These are phyloP conservation scores for Selenia dentaria DNA, from an alignment of 2,888 invertebrate genomes.

Conservation along the genomic window DNA sequence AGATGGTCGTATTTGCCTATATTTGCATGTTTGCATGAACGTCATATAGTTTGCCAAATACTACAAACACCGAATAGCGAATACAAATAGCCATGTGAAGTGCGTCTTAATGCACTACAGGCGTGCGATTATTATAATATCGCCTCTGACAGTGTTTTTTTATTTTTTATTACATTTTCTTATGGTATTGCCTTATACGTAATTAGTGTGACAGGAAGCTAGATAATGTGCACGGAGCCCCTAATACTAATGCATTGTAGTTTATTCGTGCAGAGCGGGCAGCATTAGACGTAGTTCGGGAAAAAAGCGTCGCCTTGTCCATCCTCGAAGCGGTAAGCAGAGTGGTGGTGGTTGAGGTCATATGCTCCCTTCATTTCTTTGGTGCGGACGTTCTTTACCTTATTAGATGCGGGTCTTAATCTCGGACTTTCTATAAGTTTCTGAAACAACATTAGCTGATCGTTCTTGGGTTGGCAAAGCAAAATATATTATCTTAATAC, in stretches of 20 bases:
- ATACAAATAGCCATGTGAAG: no score
- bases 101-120: no score
- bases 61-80: no score
- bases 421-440: conserved; percentile 50
- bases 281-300: conserved; percentile 52
- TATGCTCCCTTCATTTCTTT: conserved; percentile 43
- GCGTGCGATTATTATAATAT: no score
- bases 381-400: conserved; percentile 35
- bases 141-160: no score
- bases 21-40: no score
- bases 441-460: conserved; percentile 55
- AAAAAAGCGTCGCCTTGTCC: conserved; percentile 54
- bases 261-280: neutral
- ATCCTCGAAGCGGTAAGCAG: conserved; percentile 55
- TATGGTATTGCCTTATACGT: no score
- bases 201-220: no score
- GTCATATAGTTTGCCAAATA: no score
- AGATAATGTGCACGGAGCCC: neutral
- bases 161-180: no score
- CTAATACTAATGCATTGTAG: conserved; percentile 31
- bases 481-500: neutral
- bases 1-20: no score
- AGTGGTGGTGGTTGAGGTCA: conserved; percentile 43
- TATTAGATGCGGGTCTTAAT: conserved; percentile 38
- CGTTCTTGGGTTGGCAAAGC: conserved; percentile 36